These are phyloP conservation scores for Ligdia adustata DNA, from an alignment of 2,888 invertebrate genomes.

Conservation along the genomic window DNA sequence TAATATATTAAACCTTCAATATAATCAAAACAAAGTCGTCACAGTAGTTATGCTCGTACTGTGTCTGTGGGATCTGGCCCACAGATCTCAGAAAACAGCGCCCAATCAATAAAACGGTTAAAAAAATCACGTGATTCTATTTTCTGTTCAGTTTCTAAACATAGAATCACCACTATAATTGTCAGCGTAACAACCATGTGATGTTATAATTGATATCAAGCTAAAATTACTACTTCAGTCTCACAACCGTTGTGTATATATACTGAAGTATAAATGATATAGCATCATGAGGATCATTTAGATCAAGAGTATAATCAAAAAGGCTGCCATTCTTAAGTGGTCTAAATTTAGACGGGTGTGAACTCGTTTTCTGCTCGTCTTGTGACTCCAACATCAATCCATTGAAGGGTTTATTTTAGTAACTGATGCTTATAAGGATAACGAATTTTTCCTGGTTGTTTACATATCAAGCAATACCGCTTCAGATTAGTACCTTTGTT, in stretches of 20 bases:
- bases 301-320: constrained; percentile 52
- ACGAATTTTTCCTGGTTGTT: constrained; percentile 8
- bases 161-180: constrained; percentile 35
- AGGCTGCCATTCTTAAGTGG: constrained; percentile 66
- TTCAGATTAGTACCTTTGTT: no score
- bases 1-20: no score
- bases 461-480: no score
- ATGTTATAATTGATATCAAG: constrained; percentile 55
- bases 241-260: constrained; percentile 38
- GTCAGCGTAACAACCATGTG: constrained; percentile 47
- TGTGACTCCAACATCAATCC: constrained; percentile 58
- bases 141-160: constrained; percentile 16
- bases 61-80: no score
- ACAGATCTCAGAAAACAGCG: no score
- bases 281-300: constrained; percentile 16
- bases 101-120: neutral
- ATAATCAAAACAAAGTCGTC: no score
- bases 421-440: constrained; percentile 38
- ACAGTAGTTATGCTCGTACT: no score
- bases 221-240: constrained; percentile 59
- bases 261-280: constrained; percentile 7
- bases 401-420: constrained; percentile 67
- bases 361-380: constrained; percentile 64
- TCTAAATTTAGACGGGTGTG: constrained; percentile 73
- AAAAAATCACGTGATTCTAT: constrained; percentile 18